Evolutionary conservation across 2,797 vertebrate genomes (phyloP).

Genomic region (Helarctos malayanus): DNA sequence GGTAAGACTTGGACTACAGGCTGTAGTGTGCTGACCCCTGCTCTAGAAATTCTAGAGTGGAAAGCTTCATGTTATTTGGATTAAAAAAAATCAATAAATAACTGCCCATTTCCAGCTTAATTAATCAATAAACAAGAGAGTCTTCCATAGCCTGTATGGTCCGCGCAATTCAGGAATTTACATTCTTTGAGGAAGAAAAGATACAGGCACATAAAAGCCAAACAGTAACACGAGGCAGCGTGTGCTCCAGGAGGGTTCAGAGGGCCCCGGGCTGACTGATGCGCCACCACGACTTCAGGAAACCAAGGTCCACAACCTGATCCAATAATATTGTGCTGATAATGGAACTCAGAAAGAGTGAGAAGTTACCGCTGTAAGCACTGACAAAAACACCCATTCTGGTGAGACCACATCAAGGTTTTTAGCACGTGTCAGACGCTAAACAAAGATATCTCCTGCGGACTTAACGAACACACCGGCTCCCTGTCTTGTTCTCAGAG

Average conservation of each 20-base stretch:
- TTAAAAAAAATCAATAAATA: constrained; percentile 67
- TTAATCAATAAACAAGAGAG: constrained; percentile 26
- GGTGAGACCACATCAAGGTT: not conserved
- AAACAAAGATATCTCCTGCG: constrained; percentile 25
- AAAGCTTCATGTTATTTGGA: not conserved
- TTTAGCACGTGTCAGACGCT: not conserved
- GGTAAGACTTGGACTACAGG: constrained; percentile 3
- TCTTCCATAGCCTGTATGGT: constrained; percentile 6
- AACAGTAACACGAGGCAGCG: not conserved
- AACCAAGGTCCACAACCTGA: not conserved
- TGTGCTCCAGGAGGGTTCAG: not conserved
- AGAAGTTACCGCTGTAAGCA: not conserved
- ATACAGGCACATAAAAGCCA: constrained; percentile 1
- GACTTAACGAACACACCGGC: not conserved
- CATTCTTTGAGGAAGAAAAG: constrained; percentile 43
- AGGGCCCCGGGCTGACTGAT: not conserved
- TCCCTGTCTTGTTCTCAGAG: constrained; percentile 32
- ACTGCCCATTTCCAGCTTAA: constrained; percentile 29
- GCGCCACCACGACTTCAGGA: not conserved
- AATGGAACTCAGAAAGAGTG: not conserved
- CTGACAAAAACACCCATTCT: constrained; percentile 3
- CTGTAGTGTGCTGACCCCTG: not conserved
- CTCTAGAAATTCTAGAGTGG: constrained; percentile 27
- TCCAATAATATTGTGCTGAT: not conserved
- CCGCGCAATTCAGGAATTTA: constrained; percentile 16